These are phyloP conservation scores for Onychomys arenicola DNA, from an alignment of 2,797 vertebrate species.

Conservation along the genomic window DNA sequence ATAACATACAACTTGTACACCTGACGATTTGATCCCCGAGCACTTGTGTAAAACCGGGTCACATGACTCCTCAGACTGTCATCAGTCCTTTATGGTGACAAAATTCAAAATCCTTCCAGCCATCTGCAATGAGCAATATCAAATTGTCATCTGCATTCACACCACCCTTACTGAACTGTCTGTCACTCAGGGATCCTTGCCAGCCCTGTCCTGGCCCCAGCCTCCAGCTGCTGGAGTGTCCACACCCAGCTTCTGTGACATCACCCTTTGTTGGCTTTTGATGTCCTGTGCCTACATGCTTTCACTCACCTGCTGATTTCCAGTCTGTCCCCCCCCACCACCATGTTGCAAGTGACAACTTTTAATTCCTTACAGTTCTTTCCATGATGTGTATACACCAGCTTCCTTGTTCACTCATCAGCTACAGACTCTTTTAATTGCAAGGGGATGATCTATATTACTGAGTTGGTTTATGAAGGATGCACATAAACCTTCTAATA, in stretches of 20 bases:
- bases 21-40: neutral
- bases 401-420: neutral
- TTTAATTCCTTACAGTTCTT: neutral
- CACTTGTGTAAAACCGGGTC: neutral
- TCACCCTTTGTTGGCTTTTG: neutral
- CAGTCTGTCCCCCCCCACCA: too few species aligned
- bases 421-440: neutral
- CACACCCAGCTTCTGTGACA: neutral
- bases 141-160: neutral
- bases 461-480: neutral
- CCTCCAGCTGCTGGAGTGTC: neutral
- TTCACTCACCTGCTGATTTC: neutral
- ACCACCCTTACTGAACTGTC: too few species aligned
- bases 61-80: neutral
- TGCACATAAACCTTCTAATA: neutral
- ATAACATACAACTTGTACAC: neutral
- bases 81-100: neutral
- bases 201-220: neutral
- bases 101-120: neutral
- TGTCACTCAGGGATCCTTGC: neutral
- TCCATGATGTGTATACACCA: neutral
- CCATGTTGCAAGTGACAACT: neutral
- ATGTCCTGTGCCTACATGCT: neutral
- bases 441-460: neutral
- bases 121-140: neutral